phyloP scores from a whole-genome alignment of 92 coral and sea anemone genomes.

The Phenganax stokvisi region DNA sequence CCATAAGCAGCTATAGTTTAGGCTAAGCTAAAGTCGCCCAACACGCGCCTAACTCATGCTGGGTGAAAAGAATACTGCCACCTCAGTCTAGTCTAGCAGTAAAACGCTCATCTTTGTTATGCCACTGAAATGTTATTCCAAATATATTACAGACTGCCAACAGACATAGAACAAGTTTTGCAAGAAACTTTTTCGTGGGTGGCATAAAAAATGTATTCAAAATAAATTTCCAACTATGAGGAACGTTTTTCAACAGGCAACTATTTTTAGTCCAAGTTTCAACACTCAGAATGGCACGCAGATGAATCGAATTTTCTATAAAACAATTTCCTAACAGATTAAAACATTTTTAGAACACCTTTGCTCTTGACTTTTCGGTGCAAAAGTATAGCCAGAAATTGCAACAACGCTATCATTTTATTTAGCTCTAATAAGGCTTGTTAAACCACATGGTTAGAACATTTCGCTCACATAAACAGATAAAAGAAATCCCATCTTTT shows the following conservation, averaged over 20 bases:
- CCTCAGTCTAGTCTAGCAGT: slow-evolving; percentile 1
- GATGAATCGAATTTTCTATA: neutral
- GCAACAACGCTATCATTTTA: no score
- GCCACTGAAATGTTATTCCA: neutral
- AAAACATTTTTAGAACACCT: neutral
- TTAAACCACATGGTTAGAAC: neutral
- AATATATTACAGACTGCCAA: neutral
- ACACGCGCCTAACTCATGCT: slow-evolving; percentile 7
- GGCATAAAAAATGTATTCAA: neutral
- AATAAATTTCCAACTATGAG: neutral
- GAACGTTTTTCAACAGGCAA: slow-evolving; percentile 15
- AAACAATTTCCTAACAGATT: neutral
- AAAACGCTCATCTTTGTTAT: neutral
- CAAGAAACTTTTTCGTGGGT: neutral
- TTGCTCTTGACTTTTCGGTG: neutral
- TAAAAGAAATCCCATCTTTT: no score
- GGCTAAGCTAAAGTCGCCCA: neutral
- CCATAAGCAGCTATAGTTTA: slow-evolving; percentile 14
- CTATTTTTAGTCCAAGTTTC: slow-evolving; percentile 5
- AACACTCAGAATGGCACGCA: neutral
- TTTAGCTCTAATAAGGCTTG: no score
- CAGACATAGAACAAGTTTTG: neutral
- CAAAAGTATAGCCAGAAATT: no score
- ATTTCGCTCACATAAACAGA: neutral
- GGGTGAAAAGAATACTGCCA: slow-evolving; percentile 1